Conservation (phyloP, 2,113 vertebrate species). For the Rhabdornis inornatus region DNA sequence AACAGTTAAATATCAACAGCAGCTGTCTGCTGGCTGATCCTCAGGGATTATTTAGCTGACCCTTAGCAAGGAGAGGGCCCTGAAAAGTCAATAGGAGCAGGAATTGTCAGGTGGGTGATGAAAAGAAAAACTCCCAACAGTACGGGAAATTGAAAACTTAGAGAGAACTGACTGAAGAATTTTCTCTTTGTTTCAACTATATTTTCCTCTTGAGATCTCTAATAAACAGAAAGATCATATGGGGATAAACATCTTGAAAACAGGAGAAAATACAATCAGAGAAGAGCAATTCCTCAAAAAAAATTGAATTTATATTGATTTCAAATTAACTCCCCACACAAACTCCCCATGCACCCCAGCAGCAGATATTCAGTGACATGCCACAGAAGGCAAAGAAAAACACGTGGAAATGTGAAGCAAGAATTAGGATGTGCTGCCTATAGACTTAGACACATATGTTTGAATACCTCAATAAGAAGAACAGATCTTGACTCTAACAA, state of each 20-base stretch:
- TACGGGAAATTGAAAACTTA: neutral
- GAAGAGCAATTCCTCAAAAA: neutral
- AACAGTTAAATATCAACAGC: neutral
- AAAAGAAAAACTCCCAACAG: neutral
- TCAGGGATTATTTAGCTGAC: neutral
- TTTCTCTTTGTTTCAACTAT: neutral
- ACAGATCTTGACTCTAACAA: neutral
- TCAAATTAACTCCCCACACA: neutral
- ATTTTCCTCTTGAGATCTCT: neutral
- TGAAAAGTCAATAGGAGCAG: neutral
- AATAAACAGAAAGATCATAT: neutral
- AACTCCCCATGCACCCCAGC: accelerated
- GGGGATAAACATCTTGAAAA: neutral
- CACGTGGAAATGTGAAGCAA: neutral
- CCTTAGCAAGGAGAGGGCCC: neutral
- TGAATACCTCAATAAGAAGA: neutral
- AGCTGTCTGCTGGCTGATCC: neutral
- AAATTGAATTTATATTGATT: neutral
- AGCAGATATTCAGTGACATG: neutral
- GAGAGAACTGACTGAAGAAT: neutral
- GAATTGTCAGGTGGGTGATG: neutral
- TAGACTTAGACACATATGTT: neutral
- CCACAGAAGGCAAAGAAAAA: neutral
- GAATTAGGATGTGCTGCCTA: neutral
- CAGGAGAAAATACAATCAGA: neutral